Base-by-base conservation (phyloP, 2,113 vertebrate species). In the Sardina pilchardus region DNA sequence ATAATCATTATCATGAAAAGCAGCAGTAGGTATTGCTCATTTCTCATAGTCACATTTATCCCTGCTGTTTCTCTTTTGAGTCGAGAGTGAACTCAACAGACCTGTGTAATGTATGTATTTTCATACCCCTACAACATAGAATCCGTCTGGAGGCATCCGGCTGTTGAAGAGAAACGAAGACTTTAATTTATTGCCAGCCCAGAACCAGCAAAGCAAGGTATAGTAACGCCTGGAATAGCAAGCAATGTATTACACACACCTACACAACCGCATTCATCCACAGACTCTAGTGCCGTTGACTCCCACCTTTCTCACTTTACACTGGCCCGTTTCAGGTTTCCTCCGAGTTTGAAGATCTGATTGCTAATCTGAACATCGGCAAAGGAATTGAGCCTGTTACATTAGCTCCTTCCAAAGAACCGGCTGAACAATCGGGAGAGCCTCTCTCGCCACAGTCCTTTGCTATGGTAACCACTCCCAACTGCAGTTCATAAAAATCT, bases 391-490 rank as follows among this genome's bases (percentile, higher is more conserved):
- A 96, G 90, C 90, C 88, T 3, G 84, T 93, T 44, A 83, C 90
- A 80, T 42, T 90, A 71, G 91, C 90, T 14, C 86, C 89, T 19
- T 71, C 88, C 81, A 88, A 93, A 85, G 93, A 90, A 0, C 89
- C 90, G 6, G 87, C 82, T 87, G 84, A 83, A 87, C 91, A 94
- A 34, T 88, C 90, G 44, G 96, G 97, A 85, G 96, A 96, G 42
- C 97, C 97, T 3, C 89, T 99, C 89, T 99, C 98, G 43, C 98
- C 97, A 4, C 98, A 99, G 42, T 99, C 98, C 0, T 99, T 99
- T 85, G 98, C 97, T 50, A 96, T 99, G 98, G 98, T 99, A 83
- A 9, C 17, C 36, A 59, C 30, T 4, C 56, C 19, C 26, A 82
- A 21, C 48, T 82, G 5, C 48, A 50, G 48, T 50, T 50, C 48